Evolutionary conservation across 2,113 vertebrate genomes (phyloP).

Genomic region (Stigmatopora argus): DNA sequence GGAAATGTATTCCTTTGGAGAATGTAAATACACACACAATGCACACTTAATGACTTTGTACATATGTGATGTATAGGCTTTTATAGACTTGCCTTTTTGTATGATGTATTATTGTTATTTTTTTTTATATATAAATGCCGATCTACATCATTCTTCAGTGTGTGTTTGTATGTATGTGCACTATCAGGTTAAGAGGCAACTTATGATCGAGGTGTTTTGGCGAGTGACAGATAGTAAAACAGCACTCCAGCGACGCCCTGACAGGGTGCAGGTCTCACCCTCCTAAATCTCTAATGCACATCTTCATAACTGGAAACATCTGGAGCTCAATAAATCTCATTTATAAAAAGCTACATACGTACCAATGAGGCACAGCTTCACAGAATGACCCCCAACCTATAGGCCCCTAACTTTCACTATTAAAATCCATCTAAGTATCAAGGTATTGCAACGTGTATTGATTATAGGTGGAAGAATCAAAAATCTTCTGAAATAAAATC

Average conservation of each 20-base stretch:
- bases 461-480: background rate
- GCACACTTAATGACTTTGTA: slow-evolving; percentile 47
- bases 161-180: slow-evolving; percentile 16
- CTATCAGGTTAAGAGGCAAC: slow-evolving; percentile 47
- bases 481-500: background rate
- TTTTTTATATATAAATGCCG: slow-evolving; percentile 48
- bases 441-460: background rate
- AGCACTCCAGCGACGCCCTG: slow-evolving; percentile 44
- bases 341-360: slow-evolving; percentile 35
- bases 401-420: slow-evolving; percentile 13
- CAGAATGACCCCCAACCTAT: slow-evolving; percentile 10
- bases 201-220: slow-evolving; percentile 21
- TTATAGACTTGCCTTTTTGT: slow-evolving; percentile 35
- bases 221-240: slow-evolving; percentile 43
- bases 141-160: slow-evolving; percentile 16
- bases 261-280: slow-evolving; percentile 55
- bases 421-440: background rate
- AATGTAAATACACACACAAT: slow-evolving; percentile 23
- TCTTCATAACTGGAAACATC: slow-evolving; percentile 62
- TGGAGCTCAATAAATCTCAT: slow-evolving; percentile 57
- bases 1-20: slow-evolving; percentile 24
- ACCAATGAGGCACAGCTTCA: slow-evolving; percentile 46
- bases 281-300: slow-evolving; percentile 58
- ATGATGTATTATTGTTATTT: slow-evolving; percentile 37
- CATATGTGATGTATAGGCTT: slow-evolving; percentile 47